Percentiles rank a stretch among this genome's conserved stretches.
phyloP scores from a whole-genome alignment of 1,140 invertebrate genomes.

The Ruditapes philippinarum region DNA sequence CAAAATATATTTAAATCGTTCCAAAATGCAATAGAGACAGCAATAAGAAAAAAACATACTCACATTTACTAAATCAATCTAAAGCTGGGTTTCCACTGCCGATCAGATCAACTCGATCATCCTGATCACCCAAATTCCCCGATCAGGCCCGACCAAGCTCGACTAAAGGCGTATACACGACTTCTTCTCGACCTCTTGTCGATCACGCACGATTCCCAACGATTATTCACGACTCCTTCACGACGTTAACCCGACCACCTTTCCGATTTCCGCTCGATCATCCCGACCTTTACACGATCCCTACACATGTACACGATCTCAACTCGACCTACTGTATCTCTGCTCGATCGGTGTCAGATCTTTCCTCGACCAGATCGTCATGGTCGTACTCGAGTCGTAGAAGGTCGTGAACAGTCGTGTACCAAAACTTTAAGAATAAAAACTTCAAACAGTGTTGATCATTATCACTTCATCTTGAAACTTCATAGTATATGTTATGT shows the following conservation, averaged over 20 bases:
- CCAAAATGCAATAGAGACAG: no score
- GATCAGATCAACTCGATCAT: slow-evolving; percentile 38
- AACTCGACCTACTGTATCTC: slow-evolving; percentile 9
- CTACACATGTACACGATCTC: neutral
- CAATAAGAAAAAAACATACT: no score
- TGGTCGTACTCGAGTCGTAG: slow-evolving; percentile 25
- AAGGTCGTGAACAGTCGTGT: slow-evolving; percentile 27
- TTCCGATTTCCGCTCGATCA: slow-evolving; percentile 36
- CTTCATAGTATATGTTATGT: no score
- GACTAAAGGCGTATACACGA: slow-evolving; percentile 47
- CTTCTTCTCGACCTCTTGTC: slow-evolving; percentile 37
- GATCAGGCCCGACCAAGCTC: slow-evolving; percentile 45
- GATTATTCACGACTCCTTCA: slow-evolving; percentile 5
- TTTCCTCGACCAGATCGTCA: neutral
- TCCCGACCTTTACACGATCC: slow-evolving; percentile 15
- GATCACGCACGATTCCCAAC: neutral
- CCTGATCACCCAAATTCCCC: slow-evolving; percentile 44
- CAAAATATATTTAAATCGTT: no score
- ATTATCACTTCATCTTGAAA: no score
- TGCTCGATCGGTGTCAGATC: neutral
- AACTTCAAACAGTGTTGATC: no score
- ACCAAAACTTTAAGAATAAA: slow-evolving; percentile 2
- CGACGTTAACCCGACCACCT: neutral
- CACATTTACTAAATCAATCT: no score
- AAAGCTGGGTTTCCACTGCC: slow-evolving; percentile 26